phyloP scores from a whole-genome alignment of 2,888 invertebrate species.

The Campopleginae sp. region DNA sequence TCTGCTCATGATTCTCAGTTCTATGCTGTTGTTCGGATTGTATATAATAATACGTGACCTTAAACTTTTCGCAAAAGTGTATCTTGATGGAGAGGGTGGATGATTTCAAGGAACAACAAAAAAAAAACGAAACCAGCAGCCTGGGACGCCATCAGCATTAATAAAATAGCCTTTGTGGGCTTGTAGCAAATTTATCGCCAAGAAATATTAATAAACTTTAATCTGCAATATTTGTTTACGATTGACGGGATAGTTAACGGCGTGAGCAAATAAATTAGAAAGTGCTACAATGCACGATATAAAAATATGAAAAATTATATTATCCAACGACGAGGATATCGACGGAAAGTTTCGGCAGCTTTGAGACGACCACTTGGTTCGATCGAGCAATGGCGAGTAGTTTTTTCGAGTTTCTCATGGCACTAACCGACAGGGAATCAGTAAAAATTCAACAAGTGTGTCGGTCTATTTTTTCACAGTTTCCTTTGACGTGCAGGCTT shows the following conservation, averaged over 20 bases:
- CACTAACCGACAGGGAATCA: too few relatives aligned
- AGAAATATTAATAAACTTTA: slow-evolving; percentile 21
- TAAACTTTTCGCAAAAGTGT: slow-evolving; percentile 56
- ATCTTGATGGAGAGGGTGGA: slow-evolving; percentile 58
- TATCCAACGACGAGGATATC: background rate
- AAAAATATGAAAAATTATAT: background rate
- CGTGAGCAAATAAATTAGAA: slow-evolving; percentile 4
- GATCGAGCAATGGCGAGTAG: too few relatives aligned
- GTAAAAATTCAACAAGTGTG: background rate
- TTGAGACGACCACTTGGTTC: too few relatives aligned
- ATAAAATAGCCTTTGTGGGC: slow-evolving; percentile 30
- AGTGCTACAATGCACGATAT: background rate
- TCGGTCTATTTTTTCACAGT: background rate
- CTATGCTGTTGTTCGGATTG: slow-evolving; percentile 15
- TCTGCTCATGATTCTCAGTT: slow-evolving; percentile 40
- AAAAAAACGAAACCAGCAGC: slow-evolving; percentile 16
- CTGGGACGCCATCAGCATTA: slow-evolving; percentile 1
- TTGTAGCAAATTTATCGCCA: slow-evolving; percentile 13
- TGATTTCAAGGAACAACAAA: slow-evolving; percentile 24
- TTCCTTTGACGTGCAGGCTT: background rate
- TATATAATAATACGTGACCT: slow-evolving; percentile 44
- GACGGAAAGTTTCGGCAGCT: background rate
- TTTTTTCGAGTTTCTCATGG: too few relatives aligned
- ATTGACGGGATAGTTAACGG: background rate
- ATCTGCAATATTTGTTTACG: background rate